Percentiles rank a stretch among this genome's conserved stretches.
Evolutionary conservation across 2,888 invertebrate genomes (phyloP).

Genomic region (Galeruca laticollis): DNA sequence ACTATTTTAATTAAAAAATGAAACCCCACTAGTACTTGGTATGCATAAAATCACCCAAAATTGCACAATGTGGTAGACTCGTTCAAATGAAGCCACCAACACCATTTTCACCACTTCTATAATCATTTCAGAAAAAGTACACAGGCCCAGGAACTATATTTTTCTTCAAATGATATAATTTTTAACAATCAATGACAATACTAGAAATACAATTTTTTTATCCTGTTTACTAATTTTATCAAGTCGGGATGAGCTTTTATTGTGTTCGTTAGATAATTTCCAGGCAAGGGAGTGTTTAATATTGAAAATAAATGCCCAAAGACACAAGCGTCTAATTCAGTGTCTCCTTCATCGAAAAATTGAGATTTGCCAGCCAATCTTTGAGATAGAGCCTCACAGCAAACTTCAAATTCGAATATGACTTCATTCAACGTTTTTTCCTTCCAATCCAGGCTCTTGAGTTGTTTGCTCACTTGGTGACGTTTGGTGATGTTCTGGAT

Average conservation of each 20-base stretch:
- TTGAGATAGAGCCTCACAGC: conserved; percentile 87
- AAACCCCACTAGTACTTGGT: no score
- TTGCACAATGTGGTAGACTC: no score
- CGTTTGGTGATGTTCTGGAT: conserved; percentile 78
- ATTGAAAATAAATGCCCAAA: conserved; percentile 97
- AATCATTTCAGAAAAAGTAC: no score
- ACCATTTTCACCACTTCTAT: no score
- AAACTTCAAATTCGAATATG: conserved; percentile 80
- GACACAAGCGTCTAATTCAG: conserved; percentile 93
- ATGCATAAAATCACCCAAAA: no score
- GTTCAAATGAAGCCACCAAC: no score
- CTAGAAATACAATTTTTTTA: conserved; percentile 85
- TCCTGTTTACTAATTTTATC: conserved; percentile 80
- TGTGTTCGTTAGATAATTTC: conserved; percentile 81
- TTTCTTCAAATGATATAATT: no score
- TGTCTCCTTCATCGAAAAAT: conserved; percentile 87
- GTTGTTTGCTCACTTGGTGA: conserved; percentile 73
- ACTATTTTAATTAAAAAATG: no score
- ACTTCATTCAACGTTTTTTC: conserved; percentile 83
- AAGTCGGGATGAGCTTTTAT: conserved; percentile 81
- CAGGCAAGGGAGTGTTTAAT: conserved; percentile 87
- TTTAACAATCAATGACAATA: background rate
- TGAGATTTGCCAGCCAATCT: conserved; percentile 82
- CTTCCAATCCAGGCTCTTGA: conserved; percentile 85
- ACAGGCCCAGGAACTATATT: no score